These are phyloP conservation scores for Ptilorrhoa leucosticta DNA, from an alignment of 2,113 vertebrate genomes.

Conservation along the genomic window DNA sequence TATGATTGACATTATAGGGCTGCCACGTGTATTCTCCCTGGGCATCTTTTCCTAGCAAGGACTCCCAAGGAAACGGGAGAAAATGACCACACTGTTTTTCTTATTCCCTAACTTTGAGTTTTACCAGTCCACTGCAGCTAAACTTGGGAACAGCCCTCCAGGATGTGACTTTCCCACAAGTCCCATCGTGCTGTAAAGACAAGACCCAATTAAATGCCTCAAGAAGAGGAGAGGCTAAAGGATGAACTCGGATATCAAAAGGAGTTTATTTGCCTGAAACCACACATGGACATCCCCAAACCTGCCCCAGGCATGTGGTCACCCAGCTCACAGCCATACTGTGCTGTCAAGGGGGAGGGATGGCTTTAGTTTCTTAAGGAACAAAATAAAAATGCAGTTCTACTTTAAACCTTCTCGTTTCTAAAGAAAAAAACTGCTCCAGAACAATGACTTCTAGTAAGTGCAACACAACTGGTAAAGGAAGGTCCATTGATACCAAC, in stretches of 20 bases:
- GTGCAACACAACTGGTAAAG: neutral
- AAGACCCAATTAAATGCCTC: neutral
- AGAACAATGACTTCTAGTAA: neutral
- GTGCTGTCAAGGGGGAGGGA: rapidly evolving
- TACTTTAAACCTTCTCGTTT: neutral
- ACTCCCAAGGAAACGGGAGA: neutral
- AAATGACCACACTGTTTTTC: neutral
- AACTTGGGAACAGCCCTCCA: neutral
- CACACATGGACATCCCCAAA: neutral
- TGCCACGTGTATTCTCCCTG: neutral
- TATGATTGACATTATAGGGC: too few species aligned
- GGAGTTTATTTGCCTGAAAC: neutral
- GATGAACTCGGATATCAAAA: neutral
- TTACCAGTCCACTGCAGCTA: neutral
- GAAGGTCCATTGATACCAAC: neutral
- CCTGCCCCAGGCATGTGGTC: rapidly evolving
- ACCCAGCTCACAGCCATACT: neutral
- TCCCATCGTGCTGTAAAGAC: neutral
- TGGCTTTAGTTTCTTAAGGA: neutral
- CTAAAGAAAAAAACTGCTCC: neutral
- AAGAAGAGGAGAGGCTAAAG: neutral
- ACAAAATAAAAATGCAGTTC: neutral
- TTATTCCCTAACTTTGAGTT: neutral
- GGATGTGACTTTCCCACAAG: neutral
- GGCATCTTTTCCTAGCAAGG: neutral